A percentile compares a stretch with the other conserved stretches of the same genome.
phyloP scores from a whole-genome alignment of 2,888 invertebrate genomes.

The Drosophila rellima region DNA sequence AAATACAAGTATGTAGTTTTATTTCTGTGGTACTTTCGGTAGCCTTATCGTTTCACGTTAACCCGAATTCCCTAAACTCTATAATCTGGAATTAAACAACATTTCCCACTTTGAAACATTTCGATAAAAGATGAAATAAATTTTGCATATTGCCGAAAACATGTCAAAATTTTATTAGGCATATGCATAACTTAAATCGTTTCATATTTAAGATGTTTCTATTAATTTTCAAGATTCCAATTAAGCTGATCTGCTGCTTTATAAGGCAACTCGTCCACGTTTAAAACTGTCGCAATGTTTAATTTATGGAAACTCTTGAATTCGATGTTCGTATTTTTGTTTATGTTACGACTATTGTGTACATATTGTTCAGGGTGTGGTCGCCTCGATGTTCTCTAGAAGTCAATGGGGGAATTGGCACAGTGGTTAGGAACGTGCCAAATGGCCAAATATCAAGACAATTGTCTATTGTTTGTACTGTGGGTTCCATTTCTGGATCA shows the following conservation, averaged over 20 bases:
- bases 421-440: constrained; percentile 61
- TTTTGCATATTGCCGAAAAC: neutral
- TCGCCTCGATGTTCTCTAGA: constrained; percentile 39
- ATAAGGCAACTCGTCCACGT: constrained; percentile 52
- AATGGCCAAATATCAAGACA: constrained; percentile 34
- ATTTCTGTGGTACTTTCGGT: neutral
- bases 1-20: neutral
- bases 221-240: constrained; percentile 72
- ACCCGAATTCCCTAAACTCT: neutral
- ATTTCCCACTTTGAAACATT: constrained; percentile 4
- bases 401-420: constrained; percentile 23
- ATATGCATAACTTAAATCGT: constrained; percentile 62
- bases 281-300: constrained; percentile 59
- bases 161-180: constrained; percentile 43
- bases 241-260: constrained; percentile 39
- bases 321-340: constrained; percentile 45
- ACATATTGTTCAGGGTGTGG: constrained; percentile 56
- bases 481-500: constrained; percentile 25
- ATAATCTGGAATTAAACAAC: neutral
- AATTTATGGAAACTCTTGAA: constrained; percentile 65
- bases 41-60: neutral
- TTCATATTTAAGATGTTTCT: constrained; percentile 63
- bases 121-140: constrained; percentile 1
- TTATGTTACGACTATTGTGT: constrained; percentile 30
- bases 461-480: constrained; percentile 37